phyloP scores from a whole-genome alignment of 2,888 invertebrate genomes.

The Micoletzkya japonica region DNA sequence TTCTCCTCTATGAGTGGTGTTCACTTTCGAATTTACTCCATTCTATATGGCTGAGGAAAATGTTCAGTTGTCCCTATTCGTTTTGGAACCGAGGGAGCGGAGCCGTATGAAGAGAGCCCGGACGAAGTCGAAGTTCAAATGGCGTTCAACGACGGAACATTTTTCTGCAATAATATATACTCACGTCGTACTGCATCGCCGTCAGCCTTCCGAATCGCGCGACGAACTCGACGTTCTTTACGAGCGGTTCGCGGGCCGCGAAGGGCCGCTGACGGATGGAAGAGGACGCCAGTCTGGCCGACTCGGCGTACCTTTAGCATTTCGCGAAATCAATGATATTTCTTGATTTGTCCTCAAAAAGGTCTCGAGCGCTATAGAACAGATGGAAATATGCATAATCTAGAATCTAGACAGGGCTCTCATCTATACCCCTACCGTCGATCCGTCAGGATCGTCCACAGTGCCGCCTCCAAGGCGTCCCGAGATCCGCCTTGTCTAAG shows the following conservation, averaged over 20 bases:
- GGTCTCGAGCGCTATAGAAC: neutral
- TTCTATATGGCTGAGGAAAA: no score
- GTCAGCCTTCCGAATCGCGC: constrained; percentile 1
- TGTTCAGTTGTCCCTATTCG: no score
- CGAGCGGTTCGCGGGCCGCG: neutral
- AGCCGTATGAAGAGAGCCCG: no score
- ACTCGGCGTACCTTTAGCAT: neutral
- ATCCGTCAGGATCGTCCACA: neutral
- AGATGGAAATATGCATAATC: neutral
- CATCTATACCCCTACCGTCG: neutral
- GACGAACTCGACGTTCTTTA: constrained; percentile 5
- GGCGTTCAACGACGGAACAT: no score
- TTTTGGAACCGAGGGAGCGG: no score
- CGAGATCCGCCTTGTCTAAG: constrained; percentile 5
- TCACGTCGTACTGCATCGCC: neutral
- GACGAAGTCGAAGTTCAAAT: no score
- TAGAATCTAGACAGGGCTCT: neutral
- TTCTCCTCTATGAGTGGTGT: no score
- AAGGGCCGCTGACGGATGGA: constrained; percentile 1
- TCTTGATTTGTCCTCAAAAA: neutral
- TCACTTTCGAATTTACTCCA: no score
- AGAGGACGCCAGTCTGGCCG: neutral
- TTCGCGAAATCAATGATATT: neutral
- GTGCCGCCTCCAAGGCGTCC: no score
- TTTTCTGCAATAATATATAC: no score